Conservation (phyloP, 2,113 vertebrate species). For the Brachionichthys hirsutus region DNA sequence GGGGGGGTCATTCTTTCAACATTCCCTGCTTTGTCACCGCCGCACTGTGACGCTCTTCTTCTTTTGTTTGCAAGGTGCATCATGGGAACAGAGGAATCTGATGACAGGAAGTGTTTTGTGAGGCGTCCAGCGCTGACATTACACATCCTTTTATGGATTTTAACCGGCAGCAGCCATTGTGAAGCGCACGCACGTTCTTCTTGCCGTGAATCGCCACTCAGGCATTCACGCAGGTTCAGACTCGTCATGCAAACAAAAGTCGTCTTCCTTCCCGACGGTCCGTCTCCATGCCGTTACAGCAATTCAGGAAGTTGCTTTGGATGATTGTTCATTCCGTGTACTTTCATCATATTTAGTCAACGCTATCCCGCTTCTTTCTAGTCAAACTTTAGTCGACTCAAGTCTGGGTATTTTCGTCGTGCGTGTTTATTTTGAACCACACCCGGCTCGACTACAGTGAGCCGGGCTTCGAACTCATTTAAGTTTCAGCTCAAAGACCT, state of each 20-base stretch:
- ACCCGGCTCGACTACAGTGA: no score
- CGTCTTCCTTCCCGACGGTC: background rate
- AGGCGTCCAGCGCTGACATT: conserved; percentile 41
- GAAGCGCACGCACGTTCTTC: conserved; percentile 4
- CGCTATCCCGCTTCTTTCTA: no score
- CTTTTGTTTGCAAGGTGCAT: conserved; percentile 57
- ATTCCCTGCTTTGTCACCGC: conserved; percentile 49
- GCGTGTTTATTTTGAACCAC: no score
- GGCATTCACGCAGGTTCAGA: background rate
- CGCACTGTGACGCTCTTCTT: conserved; percentile 25
- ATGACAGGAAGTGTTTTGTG: conserved; percentile 58
- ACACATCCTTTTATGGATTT: conserved; percentile 53
- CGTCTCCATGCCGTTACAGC: background rate
- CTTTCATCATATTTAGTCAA: no score
- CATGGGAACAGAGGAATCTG: conserved; percentile 57
- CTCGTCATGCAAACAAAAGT: background rate
- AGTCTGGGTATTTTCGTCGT: no score
- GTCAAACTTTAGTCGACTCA: no score
- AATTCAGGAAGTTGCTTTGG: background rate
- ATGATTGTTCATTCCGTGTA: no score
- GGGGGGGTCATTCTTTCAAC: conserved; percentile 26
- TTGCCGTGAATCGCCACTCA: background rate
- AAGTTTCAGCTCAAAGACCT: no score
- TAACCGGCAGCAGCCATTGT: conserved; percentile 24
- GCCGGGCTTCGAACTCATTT: no score